Evolutionary conservation across 2,888 invertebrate genomes (phyloP), one percentile per base, ranked within the genome.

Genomic region (Drosophila acutilabella): DNA sequence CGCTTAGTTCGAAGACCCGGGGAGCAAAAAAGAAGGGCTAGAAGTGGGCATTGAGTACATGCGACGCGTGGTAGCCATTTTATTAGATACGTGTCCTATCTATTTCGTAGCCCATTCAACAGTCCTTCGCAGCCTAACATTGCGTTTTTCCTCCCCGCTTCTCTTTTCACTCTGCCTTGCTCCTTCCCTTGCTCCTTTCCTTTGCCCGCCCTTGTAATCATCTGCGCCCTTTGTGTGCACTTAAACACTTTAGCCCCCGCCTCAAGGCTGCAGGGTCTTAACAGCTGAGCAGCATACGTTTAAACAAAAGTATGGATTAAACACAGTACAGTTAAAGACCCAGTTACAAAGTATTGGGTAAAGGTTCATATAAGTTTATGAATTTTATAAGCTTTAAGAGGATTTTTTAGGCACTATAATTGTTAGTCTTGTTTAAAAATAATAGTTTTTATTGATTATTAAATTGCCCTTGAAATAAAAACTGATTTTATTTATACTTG

Each of bases 41-140:
- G 6, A 26, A 23, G 20, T 11, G 16, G 23, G n/a, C 30, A 23
- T 23, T 14, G 13, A 54, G 42, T 13, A 57, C 14, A 57, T 57
- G 57, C 48, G 30, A 79, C 68, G 88, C 82, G 82, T 89, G 74
- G 74, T 50, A 70, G 74, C 69, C 80, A 74, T 80, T 85, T 89
- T 88, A 85, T 85, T 85, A 82, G 85, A 81, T 81, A 89, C 85
- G 85, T 85, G 85, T 81, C 71, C 89, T 85, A 85, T 85, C 85
- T 83, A 61, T 69, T 45, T 42, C 30, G 30, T 54, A 45, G 14
- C 2, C 36, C 33, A 23, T 36, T 36, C 54, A 44, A 38, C 33
- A 18, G 18, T 26, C 30, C 33, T 18, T 4, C 47, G n/a, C 30
- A 20, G 23, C 30, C 18, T 14, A 23, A 41, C 30, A 8, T 8